Evolutionary conservation across 2,797 vertebrate genomes (phyloP).

Genomic region (Podargus strigoides): DNA sequence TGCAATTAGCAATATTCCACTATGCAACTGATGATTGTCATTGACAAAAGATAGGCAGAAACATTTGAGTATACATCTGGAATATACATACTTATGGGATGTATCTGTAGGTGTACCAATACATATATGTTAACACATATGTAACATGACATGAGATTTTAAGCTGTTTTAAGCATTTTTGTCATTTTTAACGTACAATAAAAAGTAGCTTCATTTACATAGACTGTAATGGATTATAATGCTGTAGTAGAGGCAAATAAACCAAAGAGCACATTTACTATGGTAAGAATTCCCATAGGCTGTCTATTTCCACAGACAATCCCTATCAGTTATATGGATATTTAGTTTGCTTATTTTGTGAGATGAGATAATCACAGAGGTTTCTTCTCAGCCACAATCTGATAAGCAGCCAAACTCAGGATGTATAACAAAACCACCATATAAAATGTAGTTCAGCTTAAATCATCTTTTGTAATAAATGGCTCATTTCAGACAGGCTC

Average conservation of each 20-base stretch:
- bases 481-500: not conserved
- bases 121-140: not conserved
- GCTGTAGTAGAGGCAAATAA: not conserved
- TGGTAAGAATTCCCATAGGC: not conserved
- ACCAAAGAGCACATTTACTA: not conserved
- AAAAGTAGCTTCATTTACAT: not conserved
- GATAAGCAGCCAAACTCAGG: not conserved
- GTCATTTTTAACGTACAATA: not conserved
- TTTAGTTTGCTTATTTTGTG: not conserved
- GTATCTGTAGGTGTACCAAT: not conserved
- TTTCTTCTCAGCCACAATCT: not conserved
- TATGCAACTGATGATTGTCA: not conserved
- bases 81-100: not conserved
- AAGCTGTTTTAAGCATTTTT: not conserved
- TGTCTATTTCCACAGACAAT: not conserved
- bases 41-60: not conserved
- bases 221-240: not conserved
- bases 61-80: not conserved
- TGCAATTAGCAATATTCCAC: not conserved
- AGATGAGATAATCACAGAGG: not conserved
- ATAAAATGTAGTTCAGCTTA: not conserved
- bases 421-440: not conserved
- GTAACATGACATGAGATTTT: not conserved
- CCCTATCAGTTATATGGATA: not conserved
- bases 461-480: not conserved